Evolutionary conservation across 1,140 invertebrate species (phyloP), one percentile per base, ranked within the genome.

Genomic region (Penaeus japonicus): DNA sequence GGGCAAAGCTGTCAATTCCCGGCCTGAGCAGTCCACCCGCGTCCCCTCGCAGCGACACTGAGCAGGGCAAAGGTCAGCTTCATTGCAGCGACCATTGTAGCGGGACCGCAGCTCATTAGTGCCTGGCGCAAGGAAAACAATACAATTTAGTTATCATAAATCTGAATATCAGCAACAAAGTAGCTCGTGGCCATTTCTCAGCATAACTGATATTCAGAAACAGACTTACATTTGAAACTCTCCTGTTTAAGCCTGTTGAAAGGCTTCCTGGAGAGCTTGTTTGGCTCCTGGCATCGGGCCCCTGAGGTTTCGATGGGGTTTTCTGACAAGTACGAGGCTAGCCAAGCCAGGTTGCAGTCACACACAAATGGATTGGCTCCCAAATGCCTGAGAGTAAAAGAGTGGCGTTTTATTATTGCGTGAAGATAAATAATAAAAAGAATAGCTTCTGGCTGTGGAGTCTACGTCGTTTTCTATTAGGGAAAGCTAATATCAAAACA

Each of bases 321-420:
- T 91, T 95, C 94, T 87, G 96, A 95, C 32, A 99, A 95, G 93
- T 99, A 99, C 88, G 96, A 96, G 7, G 96, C 96, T 90, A 99
- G 93, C 99, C 99, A 99, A 89, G 96, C 95, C 35, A 99, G 94
- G 92, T 98, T 97, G 92, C 99, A 99, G 94, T 99, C 99, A 93
- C 99, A 99, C 90, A 98, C 96, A 93, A 99, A 98, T 77, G 98
- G 98, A 94, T 99, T 99, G 84, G 96, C 94, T 53, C 97, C 99
- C 92, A 99, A 94, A 93, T 99, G 99, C 91, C 98, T 99, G 80
- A 3, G 54, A 59, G 22, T 30, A 59, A 53, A 39, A 53, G 22
- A 30, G 1, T 1, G 39, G 22, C 54, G 20, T 73, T 39, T 32
- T 35, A 24, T 75, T n/a, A 22, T 15, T 75, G 4, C 27, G 1